phyloP scores from a whole-genome alignment of 2,113 vertebrate genomes.

The Chitala chitala region DNA sequence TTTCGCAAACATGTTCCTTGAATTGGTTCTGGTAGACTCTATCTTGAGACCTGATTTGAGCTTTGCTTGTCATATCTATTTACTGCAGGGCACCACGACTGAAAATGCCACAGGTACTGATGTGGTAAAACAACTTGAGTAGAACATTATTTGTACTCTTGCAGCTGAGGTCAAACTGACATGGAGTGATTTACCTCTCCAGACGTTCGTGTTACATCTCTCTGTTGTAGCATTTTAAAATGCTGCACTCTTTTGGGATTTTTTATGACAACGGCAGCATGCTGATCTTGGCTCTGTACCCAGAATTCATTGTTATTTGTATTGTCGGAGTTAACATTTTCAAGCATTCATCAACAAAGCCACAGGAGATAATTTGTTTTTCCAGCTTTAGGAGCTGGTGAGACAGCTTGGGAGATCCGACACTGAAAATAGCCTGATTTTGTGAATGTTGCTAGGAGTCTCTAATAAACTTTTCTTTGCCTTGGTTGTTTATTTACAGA shows the following conservation, averaged over 20 bases:
- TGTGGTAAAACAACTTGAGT: background rate
- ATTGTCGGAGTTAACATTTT: background rate
- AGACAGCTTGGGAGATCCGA: background rate
- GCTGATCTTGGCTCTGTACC: background rate
- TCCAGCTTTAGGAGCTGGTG: background rate
- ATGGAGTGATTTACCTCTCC: background rate
- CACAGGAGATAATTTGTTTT: background rate
- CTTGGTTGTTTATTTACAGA: background rate
- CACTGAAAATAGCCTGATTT: background rate
- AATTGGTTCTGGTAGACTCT: background rate
- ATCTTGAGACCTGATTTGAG: constrained; percentile 15
- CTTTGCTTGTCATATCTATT: constrained; percentile 22
- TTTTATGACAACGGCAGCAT: background rate
- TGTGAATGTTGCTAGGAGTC: background rate
- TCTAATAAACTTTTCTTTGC: background rate
- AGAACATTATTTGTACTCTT: constrained; percentile 40
- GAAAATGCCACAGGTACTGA: constrained; percentile 8
- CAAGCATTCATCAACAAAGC: background rate
- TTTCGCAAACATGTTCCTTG: constrained; percentile 6
- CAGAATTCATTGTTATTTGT: background rate
- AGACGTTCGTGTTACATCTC: too few species aligned
- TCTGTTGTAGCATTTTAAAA: too few species aligned
- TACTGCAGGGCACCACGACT: constrained; percentile 9
- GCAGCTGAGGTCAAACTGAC: constrained; percentile 24
- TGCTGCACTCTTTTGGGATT: background rate